phyloP scores from a whole-genome alignment of 2,797 vertebrate genomes.

The Enteromius trimaculatus region DNA sequence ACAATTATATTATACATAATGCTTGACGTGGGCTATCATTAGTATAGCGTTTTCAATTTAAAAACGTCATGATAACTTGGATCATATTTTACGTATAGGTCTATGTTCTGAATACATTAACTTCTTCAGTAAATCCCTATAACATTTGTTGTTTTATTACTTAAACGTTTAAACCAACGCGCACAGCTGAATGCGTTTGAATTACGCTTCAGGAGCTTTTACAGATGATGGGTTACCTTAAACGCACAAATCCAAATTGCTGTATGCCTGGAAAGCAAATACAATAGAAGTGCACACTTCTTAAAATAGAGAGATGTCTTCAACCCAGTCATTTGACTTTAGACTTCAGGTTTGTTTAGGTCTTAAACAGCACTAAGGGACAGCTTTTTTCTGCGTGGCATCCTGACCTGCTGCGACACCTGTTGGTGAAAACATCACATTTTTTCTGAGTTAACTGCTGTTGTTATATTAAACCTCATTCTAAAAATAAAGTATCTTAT shows the following conservation, averaged over 20 bases:
- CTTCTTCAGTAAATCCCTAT: neutral
- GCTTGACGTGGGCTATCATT: too few relatives aligned
- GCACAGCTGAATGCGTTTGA: neutral
- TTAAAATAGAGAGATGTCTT: neutral
- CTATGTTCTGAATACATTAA: neutral
- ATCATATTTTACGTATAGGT: neutral
- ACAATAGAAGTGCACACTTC: neutral
- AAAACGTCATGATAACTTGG: neutral
- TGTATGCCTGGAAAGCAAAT: neutral
- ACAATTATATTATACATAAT: neutral
- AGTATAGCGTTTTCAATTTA: neutral
- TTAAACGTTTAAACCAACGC: neutral
- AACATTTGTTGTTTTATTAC: neutral
- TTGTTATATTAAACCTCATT: neutral
- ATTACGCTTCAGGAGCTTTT: neutral
- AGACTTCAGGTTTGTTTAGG: neutral
- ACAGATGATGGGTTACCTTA: neutral
- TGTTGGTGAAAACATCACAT: constrained; percentile 61
- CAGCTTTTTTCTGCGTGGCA: neutral
- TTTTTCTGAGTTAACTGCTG: neutral
- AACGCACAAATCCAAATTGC: neutral
- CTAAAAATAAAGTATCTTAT: neutral
- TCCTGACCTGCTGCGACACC: constrained; percentile 74
- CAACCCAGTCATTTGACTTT: neutral
- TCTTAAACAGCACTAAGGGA: neutral